Evolutionary conservation across 1,140 invertebrate species (phyloP).

Genomic region (Zaprionus gabonicus): DNA sequence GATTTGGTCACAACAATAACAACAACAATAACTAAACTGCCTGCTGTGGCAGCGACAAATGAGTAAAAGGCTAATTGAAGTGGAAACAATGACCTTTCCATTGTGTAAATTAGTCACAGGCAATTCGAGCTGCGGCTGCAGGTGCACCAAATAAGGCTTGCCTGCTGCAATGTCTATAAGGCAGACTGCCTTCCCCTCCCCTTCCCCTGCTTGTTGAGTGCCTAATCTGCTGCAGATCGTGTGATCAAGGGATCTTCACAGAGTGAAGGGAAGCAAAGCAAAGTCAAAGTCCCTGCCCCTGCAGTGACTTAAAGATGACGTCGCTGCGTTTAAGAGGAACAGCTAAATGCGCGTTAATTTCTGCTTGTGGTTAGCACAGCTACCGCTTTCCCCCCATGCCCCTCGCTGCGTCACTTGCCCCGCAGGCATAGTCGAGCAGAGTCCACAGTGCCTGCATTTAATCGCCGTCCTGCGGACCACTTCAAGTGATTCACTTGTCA

Average conservation of each 20-base stretch:
- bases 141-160: slow-evolving; percentile 45
- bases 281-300: slow-evolving; percentile 50
- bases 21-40: slow-evolving; percentile 23
- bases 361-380: slow-evolving; percentile 32
- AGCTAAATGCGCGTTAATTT: slow-evolving; percentile 80
- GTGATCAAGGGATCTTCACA: neutral
- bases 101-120: slow-evolving; percentile 75
- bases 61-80: slow-evolving; percentile 74
- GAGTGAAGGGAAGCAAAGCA: slow-evolving; percentile 55
- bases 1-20: slow-evolving; percentile 57
- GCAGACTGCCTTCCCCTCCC: neutral
- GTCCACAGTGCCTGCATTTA: slow-evolving; percentile 1
- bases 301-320: slow-evolving; percentile 52
- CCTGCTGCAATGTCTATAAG: slow-evolving; percentile 19
- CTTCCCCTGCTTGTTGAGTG: neutral
- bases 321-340: slow-evolving; percentile 64
- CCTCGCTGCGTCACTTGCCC: neutral
- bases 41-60: slow-evolving; percentile 18
- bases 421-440: neutral
- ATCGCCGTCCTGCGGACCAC: slow-evolving; percentile 14
- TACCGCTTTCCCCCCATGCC: neutral
- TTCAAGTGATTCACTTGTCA: slow-evolving; percentile 74
- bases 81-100: slow-evolving; percentile 81
- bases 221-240: neutral
- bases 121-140: slow-evolving; percentile 60